These are phyloP conservation scores for Drosophila leonis DNA, from an alignment of 2,888 invertebrate genomes.

Conservation along the genomic window DNA sequence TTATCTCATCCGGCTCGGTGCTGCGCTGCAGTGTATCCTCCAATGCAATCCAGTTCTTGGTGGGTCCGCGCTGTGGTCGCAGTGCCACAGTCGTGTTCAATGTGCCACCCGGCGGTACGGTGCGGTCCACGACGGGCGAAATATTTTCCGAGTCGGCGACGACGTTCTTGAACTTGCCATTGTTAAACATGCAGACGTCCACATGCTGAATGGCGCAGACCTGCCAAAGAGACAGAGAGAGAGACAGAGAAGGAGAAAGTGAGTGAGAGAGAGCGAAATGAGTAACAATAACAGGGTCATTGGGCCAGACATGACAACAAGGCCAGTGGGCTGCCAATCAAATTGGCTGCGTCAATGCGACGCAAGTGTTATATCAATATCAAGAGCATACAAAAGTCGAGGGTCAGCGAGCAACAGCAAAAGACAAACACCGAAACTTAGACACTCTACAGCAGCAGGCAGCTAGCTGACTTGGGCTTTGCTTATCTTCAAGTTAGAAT, in stretches of 20 bases:
- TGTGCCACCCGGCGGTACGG: slow-evolving; percentile 88
- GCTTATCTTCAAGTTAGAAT: no score
- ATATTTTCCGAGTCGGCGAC: slow-evolving; percentile 89
- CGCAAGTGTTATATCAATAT: slow-evolving; percentile 25
- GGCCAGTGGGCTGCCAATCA: slow-evolving; percentile 23
- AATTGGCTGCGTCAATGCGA: slow-evolving; percentile 4
- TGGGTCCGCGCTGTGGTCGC: slow-evolving; percentile 90
- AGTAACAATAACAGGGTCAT: slow-evolving; percentile 7
- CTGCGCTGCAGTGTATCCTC: slow-evolving; percentile 93
- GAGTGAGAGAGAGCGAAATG: neutral
- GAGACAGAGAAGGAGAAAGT: neutral
- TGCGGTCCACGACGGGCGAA: slow-evolving; percentile 75
- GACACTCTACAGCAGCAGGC: slow-evolving; percentile 1
- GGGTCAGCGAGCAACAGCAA: neutral
- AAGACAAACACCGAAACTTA: neutral
- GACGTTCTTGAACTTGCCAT: slow-evolving; percentile 97
- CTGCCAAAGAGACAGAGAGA: slow-evolving; percentile 85
- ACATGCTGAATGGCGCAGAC: slow-evolving; percentile 95
- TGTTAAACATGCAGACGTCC: slow-evolving; percentile 97
- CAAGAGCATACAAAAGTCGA: slow-evolving; percentile 23
- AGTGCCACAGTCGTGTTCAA: slow-evolving; percentile 89
- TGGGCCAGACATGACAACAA: slow-evolving; percentile 7
- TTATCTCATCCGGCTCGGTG: slow-evolving; percentile 87
- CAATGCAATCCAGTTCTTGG: slow-evolving; percentile 96
- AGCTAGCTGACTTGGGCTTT: no score